phyloP scores from a whole-genome alignment of 2,113 vertebrate species.

The Mesitornis unicolor region DNA sequence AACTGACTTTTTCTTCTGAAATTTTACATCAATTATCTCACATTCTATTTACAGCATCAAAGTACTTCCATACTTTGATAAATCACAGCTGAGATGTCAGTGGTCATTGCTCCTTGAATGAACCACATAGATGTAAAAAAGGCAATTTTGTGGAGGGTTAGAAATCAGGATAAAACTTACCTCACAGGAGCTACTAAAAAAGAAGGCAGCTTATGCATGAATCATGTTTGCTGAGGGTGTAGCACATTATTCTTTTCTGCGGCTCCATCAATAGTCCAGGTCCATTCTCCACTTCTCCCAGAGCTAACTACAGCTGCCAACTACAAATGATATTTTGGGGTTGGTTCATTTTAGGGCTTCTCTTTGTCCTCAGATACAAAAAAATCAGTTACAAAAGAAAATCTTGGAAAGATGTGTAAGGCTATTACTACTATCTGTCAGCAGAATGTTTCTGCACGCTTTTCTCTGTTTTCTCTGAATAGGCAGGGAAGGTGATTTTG shows the following conservation, averaged over 20 bases:
- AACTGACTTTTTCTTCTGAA: neutral
- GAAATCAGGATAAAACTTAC: neutral
- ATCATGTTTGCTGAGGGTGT: neutral
- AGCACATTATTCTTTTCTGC: neutral
- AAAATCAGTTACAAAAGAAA: neutral
- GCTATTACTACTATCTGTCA: neutral
- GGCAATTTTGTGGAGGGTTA: neutral
- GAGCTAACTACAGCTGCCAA: neutral
- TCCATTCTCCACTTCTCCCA: neutral
- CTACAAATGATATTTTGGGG: neutral
- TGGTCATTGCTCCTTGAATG: neutral
- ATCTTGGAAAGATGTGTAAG: neutral
- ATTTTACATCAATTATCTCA: slow-evolving; percentile 17
- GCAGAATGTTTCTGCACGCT: neutral
- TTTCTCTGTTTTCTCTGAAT: neutral
- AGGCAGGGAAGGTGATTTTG: neutral
- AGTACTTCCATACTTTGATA: neutral
- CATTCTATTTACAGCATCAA: neutral
- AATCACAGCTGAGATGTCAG: neutral
- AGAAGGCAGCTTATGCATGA: neutral
- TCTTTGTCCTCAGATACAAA: neutral
- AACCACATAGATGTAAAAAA: neutral
- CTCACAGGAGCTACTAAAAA: neutral
- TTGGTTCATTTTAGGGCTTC: neutral
- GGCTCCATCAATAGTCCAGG: neutral